Conservation (phyloP, 92 coral and sea anemone genomes). For the Phenganax subtilis region DNA sequence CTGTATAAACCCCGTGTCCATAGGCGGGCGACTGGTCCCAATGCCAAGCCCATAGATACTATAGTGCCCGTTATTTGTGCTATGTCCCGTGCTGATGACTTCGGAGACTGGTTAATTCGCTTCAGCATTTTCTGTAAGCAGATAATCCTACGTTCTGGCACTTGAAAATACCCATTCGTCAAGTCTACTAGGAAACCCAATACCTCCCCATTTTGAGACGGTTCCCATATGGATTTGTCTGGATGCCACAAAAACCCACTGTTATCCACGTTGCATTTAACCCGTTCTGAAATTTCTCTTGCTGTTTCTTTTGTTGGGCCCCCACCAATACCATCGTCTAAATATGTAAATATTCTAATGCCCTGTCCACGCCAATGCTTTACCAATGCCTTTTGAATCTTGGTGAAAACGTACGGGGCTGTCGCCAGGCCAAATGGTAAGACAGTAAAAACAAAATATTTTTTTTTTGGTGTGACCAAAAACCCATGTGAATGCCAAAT, state of each 20-base stretch:
- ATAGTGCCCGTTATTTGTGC: slow-evolving; percentile 43
- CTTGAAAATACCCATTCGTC: slow-evolving; percentile 43
- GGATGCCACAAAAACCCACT: slow-evolving; percentile 1
- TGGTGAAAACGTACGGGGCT: slow-evolving; percentile 36
- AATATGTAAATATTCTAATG: slow-evolving; percentile 42
- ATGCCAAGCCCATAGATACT: slow-evolving; percentile 59
- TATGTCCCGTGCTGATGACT: slow-evolving; percentile 40
- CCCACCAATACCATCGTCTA: slow-evolving; percentile 44
- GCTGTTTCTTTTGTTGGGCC: not conserved
- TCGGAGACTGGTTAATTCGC: too few relatives aligned
- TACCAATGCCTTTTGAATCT: slow-evolving; percentile 43
- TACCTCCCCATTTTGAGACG: not conserved
- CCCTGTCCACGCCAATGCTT: slow-evolving; percentile 51
- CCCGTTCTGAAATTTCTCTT: not conserved
- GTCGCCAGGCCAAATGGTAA: slow-evolving; percentile 33
- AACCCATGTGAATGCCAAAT: slow-evolving; percentile 43
- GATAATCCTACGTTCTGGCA: slow-evolving; percentile 41
- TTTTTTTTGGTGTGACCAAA: not conserved
- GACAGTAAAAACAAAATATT: slow-evolving; percentile 31
- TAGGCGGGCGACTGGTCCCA: slow-evolving; percentile 60
- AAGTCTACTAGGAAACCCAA: slow-evolving; percentile 1
- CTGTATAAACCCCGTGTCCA: slow-evolving; percentile 54
- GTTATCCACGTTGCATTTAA: not conserved
- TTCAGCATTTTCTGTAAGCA: not conserved
- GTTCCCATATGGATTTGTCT: not conserved